phyloP scores from a whole-genome alignment of 1,140 invertebrate species.

The Diorhabda sublineata region DNA sequence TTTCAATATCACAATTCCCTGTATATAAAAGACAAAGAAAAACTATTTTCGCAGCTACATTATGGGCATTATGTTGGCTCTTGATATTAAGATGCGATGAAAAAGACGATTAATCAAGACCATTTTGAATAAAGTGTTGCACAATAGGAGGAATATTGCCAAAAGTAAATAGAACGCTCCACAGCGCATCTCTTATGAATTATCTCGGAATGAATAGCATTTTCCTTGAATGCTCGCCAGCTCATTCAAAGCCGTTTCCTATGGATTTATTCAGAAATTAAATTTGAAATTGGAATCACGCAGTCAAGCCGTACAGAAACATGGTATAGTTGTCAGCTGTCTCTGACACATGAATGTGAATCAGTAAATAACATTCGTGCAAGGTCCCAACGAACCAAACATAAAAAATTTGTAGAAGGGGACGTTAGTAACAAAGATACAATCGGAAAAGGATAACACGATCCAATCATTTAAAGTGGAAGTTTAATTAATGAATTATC shows the following conservation, averaged over 20 bases:
- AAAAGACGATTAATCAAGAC: neutral
- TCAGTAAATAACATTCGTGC: conserved; percentile 2
- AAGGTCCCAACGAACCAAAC: neutral
- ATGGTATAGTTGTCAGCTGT: neutral
- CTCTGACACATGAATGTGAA: conserved; percentile 2
- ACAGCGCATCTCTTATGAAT: neutral
- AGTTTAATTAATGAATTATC: no score
- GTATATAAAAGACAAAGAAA: no score
- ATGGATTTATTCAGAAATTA: conserved; percentile 3
- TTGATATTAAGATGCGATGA: neutral
- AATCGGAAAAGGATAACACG: no score
- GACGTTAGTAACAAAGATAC: neutral
- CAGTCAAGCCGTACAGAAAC: neutral
- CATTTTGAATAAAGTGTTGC: neutral
- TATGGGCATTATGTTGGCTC: neutral
- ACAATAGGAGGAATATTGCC: conserved; percentile 1
- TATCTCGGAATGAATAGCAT: conserved; percentile 1
- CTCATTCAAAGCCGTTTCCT: conserved; percentile 1
- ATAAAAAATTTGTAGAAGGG: neutral
- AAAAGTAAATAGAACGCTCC: conserved; percentile 1
- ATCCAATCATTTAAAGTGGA: no score
- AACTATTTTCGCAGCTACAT: no score
- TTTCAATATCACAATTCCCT: no score
- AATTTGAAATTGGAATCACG: conserved; percentile 2
- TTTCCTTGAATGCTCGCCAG: conserved; percentile 1